A percentile compares a stretch with the other conserved stretches of the same genome.
Conservation (phyloP, 2,888 invertebrate genomes). For the Apamea anceps region DNA sequence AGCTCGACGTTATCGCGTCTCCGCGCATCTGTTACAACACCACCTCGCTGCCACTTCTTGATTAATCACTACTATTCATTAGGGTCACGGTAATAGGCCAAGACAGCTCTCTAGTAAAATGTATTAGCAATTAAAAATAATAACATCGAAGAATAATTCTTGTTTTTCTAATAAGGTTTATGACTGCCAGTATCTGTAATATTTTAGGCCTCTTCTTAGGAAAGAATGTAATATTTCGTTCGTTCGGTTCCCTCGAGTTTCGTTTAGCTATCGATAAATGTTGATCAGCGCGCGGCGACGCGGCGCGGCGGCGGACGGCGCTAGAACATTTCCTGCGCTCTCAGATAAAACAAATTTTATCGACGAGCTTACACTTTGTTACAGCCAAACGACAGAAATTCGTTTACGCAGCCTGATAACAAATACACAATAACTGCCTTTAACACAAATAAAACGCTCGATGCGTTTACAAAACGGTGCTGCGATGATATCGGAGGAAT, state of each 20-base stretch:
- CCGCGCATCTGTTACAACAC: constrained; percentile 27
- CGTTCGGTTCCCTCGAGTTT: constrained; percentile 46
- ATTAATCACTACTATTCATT: constrained; percentile 38
- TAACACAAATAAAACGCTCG: constrained; percentile 40
- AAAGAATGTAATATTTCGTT: constrained; percentile 40
- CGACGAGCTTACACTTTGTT: constrained; percentile 60
- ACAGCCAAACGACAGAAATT: constrained; percentile 49
- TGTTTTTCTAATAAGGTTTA: constrained; percentile 11
- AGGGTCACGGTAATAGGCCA: constrained; percentile 6
- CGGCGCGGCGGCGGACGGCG: constrained; percentile 43
- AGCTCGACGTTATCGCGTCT: constrained; percentile 1
- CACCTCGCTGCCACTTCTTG: constrained; percentile 19
- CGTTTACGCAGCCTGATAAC: constrained; percentile 55
- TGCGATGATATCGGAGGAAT: constrained; percentile 16
- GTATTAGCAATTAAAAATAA: constrained; percentile 31
- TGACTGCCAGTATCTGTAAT: constrained; percentile 10
- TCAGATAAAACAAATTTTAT: constrained; percentile 65
- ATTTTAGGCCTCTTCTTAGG: constrained; percentile 15
- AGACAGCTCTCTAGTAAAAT: constrained; percentile 13
- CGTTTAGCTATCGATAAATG: constrained; percentile 63
- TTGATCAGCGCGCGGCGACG: constrained; percentile 54
- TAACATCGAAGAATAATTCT: constrained; percentile 21
- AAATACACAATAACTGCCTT: constrained; percentile 49
- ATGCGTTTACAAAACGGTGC: constrained; percentile 11
- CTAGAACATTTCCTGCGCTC: constrained; percentile 56